Base-by-base conservation (phyloP, 2,113 vertebrate species). In the Nyctibius bracteatus region DNA sequence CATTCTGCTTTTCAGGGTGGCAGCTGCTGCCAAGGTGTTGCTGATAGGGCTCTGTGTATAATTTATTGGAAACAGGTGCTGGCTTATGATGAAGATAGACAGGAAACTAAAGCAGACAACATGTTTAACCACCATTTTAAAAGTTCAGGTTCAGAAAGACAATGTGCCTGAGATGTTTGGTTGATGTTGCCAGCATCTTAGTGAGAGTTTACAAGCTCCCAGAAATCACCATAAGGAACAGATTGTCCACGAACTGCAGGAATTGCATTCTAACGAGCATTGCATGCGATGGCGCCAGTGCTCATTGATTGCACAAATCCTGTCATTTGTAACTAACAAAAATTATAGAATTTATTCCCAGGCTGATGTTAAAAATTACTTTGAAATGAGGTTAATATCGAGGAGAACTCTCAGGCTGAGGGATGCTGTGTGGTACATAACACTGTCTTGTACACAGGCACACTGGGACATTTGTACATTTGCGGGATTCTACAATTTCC, bases 41-140 rank as follows among this genome's bases (percentile, higher is more conserved):
- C 98, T 98, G 98, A 98, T 98, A 97, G 97, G 98, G 97, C 90
- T 91, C 96, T 82, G 95, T 59, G 30, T 94, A 96, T 97, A 98
- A 98, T 98, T 98, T 98, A 98, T 98, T 98, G 96, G 97, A 98
- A 98, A 98, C 98, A 98, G 98, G 98, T 98, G 98, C 96, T 97
- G 96, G 86, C 75, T 96, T 92, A 96, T 97, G 97, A 98, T 98
- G 97, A 98, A 98, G 98, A 98, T 98, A 98, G 98, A 98, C 97
- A 98, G 97, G 98, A 98, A 98, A 97, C 97, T 96, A 96, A 97
- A 98, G 97, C 97, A 98, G 98, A 98, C 98, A 98, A 98, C 97
- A 95, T 97, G 96, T 98, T 98, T 97, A 98, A 98, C 97, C 96
- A 98, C 96, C 95, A 97, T 97, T 98, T 70, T 74, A 97, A 97